Percentiles rank a stretch among this genome's conserved stretches.
Evolutionary conservation across 35 echinoderm and acorn worm species (phyloP).

Genomic region (Patiria miniata): DNA sequence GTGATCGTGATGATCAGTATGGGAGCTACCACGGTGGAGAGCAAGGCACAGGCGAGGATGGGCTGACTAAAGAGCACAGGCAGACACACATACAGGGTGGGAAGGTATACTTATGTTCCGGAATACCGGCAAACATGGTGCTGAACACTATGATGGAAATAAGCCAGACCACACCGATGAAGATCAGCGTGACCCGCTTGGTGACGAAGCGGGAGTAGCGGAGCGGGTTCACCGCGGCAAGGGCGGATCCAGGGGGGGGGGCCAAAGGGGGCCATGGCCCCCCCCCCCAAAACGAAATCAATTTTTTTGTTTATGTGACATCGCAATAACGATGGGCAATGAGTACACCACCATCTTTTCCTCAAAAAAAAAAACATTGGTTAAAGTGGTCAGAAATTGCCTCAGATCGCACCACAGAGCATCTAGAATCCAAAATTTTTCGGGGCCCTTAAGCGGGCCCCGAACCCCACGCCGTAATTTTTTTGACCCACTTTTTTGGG

Average conservation of each 20-base stretch:
- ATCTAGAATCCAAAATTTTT: too few relatives aligned
- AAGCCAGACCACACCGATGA: neutral
- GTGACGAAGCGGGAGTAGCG: neutral
- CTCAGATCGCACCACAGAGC: too few relatives aligned
- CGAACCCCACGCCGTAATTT: too few relatives aligned
- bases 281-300: too few relatives aligned
- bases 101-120: neutral
- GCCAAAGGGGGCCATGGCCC: too few relatives aligned
- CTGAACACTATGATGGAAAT: neutral
- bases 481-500: too few relatives aligned
- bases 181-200: neutral
- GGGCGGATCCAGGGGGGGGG: too few relatives aligned
- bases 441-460: too few relatives aligned
- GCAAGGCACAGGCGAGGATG: neutral
- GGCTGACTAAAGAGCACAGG: neutral
- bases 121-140: neutral
- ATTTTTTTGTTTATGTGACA: too few relatives aligned
- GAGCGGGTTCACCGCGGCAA: neutral
- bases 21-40: neutral
- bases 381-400: too few relatives aligned
- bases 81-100: neutral
- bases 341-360: neutral
- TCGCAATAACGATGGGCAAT: neutral
- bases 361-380: too few relatives aligned
- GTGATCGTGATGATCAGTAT: neutral